Conservation (phyloP, 2,797 vertebrate genomes). For the Phrynocephalus forsythii region DNA sequence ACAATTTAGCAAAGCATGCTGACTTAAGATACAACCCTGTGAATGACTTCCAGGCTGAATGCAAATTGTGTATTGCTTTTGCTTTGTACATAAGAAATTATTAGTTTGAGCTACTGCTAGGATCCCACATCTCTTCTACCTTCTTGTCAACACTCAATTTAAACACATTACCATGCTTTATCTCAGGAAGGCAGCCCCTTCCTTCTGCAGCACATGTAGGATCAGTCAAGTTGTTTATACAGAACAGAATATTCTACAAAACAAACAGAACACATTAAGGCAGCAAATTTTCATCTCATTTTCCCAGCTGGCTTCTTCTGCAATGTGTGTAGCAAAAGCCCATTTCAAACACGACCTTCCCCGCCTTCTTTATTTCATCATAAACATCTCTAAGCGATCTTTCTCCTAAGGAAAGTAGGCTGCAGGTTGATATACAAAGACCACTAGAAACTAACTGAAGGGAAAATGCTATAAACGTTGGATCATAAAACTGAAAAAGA, state of each 20-base stretch:
- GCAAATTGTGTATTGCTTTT: conserved; percentile 25
- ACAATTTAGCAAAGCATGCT: conserved; percentile 5
- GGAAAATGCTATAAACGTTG: background rate
- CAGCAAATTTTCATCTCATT: conserved; percentile 39
- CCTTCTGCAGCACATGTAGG: conserved; percentile 48
- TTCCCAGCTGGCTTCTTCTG: conserved; percentile 19
- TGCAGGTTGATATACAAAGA: background rate
- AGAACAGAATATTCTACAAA: conserved; percentile 27
- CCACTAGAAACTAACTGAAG: background rate
- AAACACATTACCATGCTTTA: conserved; percentile 57
- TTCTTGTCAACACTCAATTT: conserved; percentile 48
- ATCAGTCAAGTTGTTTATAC: conserved; percentile 39
- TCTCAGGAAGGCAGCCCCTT: conserved; percentile 47
- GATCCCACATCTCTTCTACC: conserved; percentile 35
- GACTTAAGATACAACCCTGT: conserved; percentile 15
- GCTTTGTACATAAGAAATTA: conserved; percentile 18
- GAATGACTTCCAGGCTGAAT: conserved; percentile 23
- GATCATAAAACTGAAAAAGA: background rate
- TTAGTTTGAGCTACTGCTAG: conserved; percentile 47
- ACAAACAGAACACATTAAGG: conserved; percentile 38
- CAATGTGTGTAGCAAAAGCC: conserved; percentile 10
- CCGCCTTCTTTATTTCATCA: background rate
- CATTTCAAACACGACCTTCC: background rate
- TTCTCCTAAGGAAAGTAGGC: background rate
- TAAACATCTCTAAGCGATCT: background rate